Evolutionary conservation across 1,140 invertebrate genomes (phyloP), one percentile per base, ranked within the genome.

Genomic region (Zaprionus ghesquierei): DNA sequence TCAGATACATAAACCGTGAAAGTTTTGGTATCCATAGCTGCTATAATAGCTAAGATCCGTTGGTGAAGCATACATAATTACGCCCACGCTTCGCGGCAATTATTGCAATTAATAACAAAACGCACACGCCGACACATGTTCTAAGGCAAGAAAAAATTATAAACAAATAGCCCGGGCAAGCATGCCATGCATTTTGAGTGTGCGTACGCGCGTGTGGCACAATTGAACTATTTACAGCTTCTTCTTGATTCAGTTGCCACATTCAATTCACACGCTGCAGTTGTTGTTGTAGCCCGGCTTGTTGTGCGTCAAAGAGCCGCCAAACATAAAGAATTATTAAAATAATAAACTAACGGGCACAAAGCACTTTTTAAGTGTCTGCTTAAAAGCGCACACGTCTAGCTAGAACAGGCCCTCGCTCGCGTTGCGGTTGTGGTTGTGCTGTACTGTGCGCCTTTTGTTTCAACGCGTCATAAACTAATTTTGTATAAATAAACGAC

Each of bases 401-500:
- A 46, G 33, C 62, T 63, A 54, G 27, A 41, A 56, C 27, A 27
- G 18, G 20, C 10, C 44, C 23, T 51, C 29, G 54, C 54, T 12
- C 6, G 22, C 20, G 29, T 13, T 49, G 15, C 38, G 3, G 29
- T n/a, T 50, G 29, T 50, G 35, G 25, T 13, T 22, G 38, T 56
- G 35, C 27, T 73, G 22, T 63, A 31, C 38, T 44, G 54, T 69
- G 20, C 53, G 61, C 61, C 53, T 66, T 72, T 72, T 72, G 63
- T 68, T 68, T 59, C 56, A 62, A 15, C 71, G 69, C 65, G 65
- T 61, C 75, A 82, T 87, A 87, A 87, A 89, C 79, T 87, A 82
- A 79, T 79, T 82, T 89, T 74, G 62, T 82, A 75, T 75, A 89
- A 89, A 87, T 89, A 89, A 89, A 89, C 81, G 68, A 65, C 62